Conservation (phyloP, 1,140 invertebrate species). For the Drosophila lini region DNA sequence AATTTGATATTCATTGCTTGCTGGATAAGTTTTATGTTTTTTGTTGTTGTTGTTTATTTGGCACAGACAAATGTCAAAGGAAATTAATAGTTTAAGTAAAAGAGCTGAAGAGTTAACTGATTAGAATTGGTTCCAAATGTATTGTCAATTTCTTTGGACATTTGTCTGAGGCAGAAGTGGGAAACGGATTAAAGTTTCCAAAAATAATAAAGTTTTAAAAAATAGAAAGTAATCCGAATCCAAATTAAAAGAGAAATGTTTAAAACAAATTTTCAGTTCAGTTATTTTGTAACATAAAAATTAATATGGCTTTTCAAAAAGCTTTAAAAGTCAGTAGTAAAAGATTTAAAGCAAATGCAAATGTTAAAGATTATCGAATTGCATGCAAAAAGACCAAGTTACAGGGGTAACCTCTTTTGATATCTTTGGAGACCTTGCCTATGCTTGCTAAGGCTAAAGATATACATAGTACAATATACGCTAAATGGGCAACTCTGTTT, state of each 20-base stretch:
- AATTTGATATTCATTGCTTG: constrained; percentile 48
- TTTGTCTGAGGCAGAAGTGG: constrained; percentile 17
- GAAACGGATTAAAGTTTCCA: constrained; percentile 12
- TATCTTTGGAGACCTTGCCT: constrained; percentile 35
- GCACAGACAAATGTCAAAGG: constrained; percentile 33
- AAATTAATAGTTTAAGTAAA: constrained; percentile 9
- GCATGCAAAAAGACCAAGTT: constrained; percentile 25
- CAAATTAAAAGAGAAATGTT: constrained; percentile 40
- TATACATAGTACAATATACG: constrained; percentile 16
- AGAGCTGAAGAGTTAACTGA: not conserved
- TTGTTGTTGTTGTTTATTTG: constrained; percentile 13
- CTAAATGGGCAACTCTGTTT: constrained; percentile 35
- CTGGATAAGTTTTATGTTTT: constrained; percentile 27
- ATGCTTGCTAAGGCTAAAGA: constrained; percentile 47
- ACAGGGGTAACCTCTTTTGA: constrained; percentile 2
- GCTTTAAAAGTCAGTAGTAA: constrained; percentile 75
- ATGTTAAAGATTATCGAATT: constrained; percentile 25
- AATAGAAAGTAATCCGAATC: constrained; percentile 46
- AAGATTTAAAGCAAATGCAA: constrained; percentile 55
- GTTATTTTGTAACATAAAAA: constrained; percentile 39
- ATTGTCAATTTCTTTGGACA: constrained; percentile 19
- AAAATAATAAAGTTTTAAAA: constrained; percentile 11
- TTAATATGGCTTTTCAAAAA: constrained; percentile 81
- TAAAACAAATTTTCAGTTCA: constrained; percentile 42
- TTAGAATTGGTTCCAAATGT: not conserved